A percentile compares a stretch with the other conserved stretches of the same genome.
Conservation (phyloP, 1,140 invertebrate species). For the Leptonema lineaticorne region DNA sequence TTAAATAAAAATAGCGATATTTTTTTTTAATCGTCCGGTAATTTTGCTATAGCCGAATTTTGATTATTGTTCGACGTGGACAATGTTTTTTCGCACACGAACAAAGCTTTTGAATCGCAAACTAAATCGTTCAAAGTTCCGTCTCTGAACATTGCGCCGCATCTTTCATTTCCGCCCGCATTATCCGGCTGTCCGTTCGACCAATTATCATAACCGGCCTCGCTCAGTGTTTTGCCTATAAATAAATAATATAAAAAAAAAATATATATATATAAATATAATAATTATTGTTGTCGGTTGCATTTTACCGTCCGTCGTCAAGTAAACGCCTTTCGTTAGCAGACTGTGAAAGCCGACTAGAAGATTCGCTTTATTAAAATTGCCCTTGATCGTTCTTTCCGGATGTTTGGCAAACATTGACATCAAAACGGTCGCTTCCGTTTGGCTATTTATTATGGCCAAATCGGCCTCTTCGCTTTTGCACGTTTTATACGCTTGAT, state of each 20-base stretch:
- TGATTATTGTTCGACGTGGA: no score
- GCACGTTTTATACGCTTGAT: slow-evolving; percentile 43
- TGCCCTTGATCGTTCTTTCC: not conserved
- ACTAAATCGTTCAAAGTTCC: slow-evolving; percentile 44
- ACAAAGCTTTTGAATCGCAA: slow-evolving; percentile 44
- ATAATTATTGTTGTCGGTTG: no score
- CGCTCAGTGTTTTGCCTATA: slow-evolving; percentile 30
- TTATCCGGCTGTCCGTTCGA: slow-evolving; percentile 36
- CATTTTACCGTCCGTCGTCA: slow-evolving; percentile 8
- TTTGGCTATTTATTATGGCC: slow-evolving; percentile 41
- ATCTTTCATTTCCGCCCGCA: slow-evolving; percentile 41
- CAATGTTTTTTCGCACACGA: slow-evolving; percentile 45
- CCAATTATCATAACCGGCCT: slow-evolving; percentile 46
- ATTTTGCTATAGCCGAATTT: no score
- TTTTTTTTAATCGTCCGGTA: no score
- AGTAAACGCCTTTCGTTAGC: not conserved
- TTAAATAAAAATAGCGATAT: no score
- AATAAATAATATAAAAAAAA: not conserved
- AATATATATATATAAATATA: not conserved
- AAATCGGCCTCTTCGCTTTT: slow-evolving; percentile 42
- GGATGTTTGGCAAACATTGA: not conserved
- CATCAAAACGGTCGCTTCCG: slow-evolving; percentile 20
- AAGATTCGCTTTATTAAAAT: not conserved
- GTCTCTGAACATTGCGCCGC: slow-evolving; percentile 45
- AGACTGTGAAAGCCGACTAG: slow-evolving; percentile 4